Evolutionary conservation across 2,888 invertebrate genomes (phyloP), one percentile per base, ranked within the genome.

Genomic region (Xylota segnis): DNA sequence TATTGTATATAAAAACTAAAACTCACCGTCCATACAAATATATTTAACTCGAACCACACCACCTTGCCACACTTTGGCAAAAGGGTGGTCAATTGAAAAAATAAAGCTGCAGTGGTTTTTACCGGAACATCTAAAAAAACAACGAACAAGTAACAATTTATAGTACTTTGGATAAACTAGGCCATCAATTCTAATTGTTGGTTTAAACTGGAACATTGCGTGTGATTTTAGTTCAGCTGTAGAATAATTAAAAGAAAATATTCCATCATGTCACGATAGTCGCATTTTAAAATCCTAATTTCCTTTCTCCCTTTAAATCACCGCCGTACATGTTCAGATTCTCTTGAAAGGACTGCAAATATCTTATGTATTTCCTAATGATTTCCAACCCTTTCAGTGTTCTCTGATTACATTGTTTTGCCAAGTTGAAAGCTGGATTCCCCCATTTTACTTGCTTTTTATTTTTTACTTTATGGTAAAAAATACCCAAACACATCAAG

Each of bases 41-140:
- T 96, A 96, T 91, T 95, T 95, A 32, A 96, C 93, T 87, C 93
- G 94, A 50, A 96, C 93, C 66, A 94, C 94, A 76, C 96, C 96
- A n/a, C 94, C 93, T 37, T 94, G 93, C 95, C 95, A 96, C 74
- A 93, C 92, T 77, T 92, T 92, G 0, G 95, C 93, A 16, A 94
- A 94, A 0, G 95, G 95, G 90, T 94, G 95, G 92, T 96, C 95
- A 88, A 94, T 93, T 0, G 92, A 91, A 83, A 96, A 92, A 79
- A 94, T 93, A 90, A 96, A 96, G 89, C 95, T 95, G 91, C 96
- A 96, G 90, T 96, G 95, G 89, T 95, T 95, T 81, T 94, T 94
- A 0, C 96, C 96, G 5, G 96, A 95, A 92, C 96, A 96, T 90
- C 96, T 84, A 14, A 32, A 79, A 68, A 27, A 40, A n/a, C n/a